Evolutionary conservation across 2,113 vertebrate species (phyloP).

Genomic region (Planiliza haematocheilus): DNA sequence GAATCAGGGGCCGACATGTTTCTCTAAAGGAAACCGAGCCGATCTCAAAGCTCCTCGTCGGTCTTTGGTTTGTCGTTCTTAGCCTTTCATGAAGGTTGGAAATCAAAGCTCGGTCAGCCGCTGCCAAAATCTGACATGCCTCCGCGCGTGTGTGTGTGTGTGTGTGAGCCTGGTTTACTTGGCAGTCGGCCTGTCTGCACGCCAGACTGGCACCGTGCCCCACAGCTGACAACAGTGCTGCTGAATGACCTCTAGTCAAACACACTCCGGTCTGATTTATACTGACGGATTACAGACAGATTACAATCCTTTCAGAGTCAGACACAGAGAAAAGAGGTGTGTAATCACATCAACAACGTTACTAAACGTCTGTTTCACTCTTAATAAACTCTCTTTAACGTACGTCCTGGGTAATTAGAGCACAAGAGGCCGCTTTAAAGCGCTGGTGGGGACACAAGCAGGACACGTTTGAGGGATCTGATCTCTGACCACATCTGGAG

Average conservation of each 20-base stretch:
- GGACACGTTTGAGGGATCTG: too few relatives aligned
- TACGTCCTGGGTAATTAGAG: too few relatives aligned
- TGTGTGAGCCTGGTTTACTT: neutral
- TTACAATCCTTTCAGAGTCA: neutral
- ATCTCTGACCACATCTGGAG: too few relatives aligned
- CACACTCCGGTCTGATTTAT: too few relatives aligned
- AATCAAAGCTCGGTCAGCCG: slow-evolving; percentile 2
- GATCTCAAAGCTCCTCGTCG: slow-evolving; percentile 26
- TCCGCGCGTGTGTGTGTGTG: neutral
- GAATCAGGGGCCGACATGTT: slow-evolving; percentile 18
- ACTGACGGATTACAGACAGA: slow-evolving; percentile 6
- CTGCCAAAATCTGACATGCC: slow-evolving; percentile 25
- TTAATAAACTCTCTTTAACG: too few relatives aligned
- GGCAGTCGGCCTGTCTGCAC: slow-evolving; percentile 1
- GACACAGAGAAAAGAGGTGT: neutral
- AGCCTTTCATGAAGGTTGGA: slow-evolving; percentile 15
- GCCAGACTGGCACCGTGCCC: slow-evolving; percentile 39
- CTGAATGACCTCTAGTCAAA: slow-evolving; percentile 34
- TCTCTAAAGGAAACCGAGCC: slow-evolving; percentile 13
- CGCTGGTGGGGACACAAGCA: too few relatives aligned
- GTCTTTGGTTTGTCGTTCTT: slow-evolving; percentile 4
- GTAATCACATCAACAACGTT: too few relatives aligned
- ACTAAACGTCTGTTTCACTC: too few relatives aligned
- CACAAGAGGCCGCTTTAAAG: too few relatives aligned
- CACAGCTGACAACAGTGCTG: slow-evolving; percentile 12